Evolutionary conservation across 2,113 vertebrate species (phyloP).

Genomic region (Toxostoma redivivum): DNA sequence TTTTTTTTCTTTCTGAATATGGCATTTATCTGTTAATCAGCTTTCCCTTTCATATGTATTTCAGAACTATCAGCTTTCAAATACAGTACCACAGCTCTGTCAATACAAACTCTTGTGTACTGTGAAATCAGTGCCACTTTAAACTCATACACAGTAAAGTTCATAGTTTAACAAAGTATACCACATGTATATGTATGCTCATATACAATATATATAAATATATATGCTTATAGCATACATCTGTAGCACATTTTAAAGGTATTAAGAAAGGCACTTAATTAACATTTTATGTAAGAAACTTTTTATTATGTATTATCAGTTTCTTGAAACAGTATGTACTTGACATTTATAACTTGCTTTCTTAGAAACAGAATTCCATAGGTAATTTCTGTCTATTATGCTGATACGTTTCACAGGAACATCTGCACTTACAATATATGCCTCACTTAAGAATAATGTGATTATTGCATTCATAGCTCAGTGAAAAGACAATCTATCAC

Average conservation of each 20-base stretch:
- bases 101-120: neutral
- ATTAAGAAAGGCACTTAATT: neutral
- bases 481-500: neutral
- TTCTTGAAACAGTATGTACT: neutral
- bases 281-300: neutral
- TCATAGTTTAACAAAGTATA: neutral
- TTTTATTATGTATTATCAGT: neutral
- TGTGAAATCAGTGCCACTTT: neutral
- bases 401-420: neutral
- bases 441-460: neutral
- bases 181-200: neutral
- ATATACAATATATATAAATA: neutral
- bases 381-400: neutral
- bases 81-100: neutral
- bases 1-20: neutral
- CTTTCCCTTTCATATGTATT: neutral
- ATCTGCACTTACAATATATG: neutral
- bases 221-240: neutral
- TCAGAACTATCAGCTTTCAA: neutral
- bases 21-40: neutral
- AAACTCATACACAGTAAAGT: neutral
- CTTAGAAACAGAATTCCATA: neutral
- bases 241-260: neutral
- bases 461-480: neutral
- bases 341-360: neutral